These are phyloP conservation scores for Octomys mimax DNA, from an alignment of 2,797 vertebrate species.

Conservation along the genomic window DNA sequence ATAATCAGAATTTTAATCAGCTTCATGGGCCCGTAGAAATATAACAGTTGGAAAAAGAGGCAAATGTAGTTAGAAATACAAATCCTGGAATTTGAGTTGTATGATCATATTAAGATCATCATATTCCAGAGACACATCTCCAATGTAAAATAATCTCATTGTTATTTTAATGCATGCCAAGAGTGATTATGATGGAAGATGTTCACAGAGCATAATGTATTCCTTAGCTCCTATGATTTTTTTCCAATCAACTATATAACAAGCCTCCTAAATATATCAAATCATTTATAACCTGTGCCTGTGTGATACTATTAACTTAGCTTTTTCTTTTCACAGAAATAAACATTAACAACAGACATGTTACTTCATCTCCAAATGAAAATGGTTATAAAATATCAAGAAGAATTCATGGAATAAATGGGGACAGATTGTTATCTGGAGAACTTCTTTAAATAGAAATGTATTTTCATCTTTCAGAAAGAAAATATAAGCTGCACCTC, in stretches of 20 bases:
- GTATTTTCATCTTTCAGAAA: constrained; percentile 61
- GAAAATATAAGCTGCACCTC: background rate
- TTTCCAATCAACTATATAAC: background rate
- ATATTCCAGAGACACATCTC: background rate
- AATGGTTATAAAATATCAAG: background rate
- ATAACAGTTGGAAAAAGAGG: constrained; percentile 19
- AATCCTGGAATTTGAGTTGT: constrained; percentile 33
- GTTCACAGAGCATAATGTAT: background rate
- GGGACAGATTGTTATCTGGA: background rate
- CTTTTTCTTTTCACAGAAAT: background rate
- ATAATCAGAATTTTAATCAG: constrained; percentile 80
- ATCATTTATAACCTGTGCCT: background rate
- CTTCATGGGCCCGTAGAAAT: constrained; percentile 21
- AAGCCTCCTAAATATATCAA: background rate
- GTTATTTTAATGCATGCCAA: background rate
- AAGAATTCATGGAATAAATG: constrained; percentile 48
- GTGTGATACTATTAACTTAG: background rate
- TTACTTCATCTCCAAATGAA: background rate
- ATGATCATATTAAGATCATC: background rate
- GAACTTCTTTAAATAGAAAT: constrained; percentile 23
- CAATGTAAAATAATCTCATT: background rate
- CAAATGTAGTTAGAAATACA: constrained; percentile 46
- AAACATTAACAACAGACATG: background rate
- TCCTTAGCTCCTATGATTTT: background rate
- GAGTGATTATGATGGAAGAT: background rate